Base-by-base conservation (phyloP, 2,888 invertebrate species). In the Thecocarcelia acutangulata region DNA sequence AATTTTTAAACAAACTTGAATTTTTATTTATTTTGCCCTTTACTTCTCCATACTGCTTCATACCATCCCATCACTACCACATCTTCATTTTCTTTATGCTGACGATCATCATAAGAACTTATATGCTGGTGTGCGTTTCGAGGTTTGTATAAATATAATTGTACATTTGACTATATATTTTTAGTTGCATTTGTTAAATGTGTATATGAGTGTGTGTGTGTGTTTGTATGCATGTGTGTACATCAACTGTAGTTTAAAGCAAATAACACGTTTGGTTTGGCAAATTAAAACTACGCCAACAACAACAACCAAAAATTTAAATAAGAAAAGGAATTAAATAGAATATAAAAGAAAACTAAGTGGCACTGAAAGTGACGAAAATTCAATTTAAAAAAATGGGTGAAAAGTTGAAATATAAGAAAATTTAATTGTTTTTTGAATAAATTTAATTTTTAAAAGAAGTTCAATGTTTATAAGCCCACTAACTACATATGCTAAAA, bases 241-340 rank as follows among this genome's bases (percentile, higher is more conserved):
- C 61, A 69, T 78, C 33, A 78, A 72, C 3, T 86, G 59, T 54
- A 80, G 64, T 72, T 66, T 70, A 80, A 70, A 70, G 70, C 59
- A 75, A 69, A 75, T 75, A 75, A 64, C 64, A 75, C 64, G 69
- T 75, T 75, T 64, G 70, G 64, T 72, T 80, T 70, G 66, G 75
- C 80, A 80, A 75, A 72, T 75, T 80, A 70, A 75, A 75, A 75
- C 42, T 59, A 40, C 46, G 24, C 1, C 40, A 59, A 19, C 15
- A 59, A 21, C 58, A 59, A 24, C 58, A 50, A 19, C 6, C 0
- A 33, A 58, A 17, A 66, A 40, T 6, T 9, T 17, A 37, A 37
- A n/a, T n/a, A 6, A 15, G 61, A 21, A 21, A 13, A 58, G 1
- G 33, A 19, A 58, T 8, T 17, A 46, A 59, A 66, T 11, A n/a